Evolutionary conservation across 1,140 invertebrate genomes (phyloP).

Genomic region (Matsumurasca onukii): DNA sequence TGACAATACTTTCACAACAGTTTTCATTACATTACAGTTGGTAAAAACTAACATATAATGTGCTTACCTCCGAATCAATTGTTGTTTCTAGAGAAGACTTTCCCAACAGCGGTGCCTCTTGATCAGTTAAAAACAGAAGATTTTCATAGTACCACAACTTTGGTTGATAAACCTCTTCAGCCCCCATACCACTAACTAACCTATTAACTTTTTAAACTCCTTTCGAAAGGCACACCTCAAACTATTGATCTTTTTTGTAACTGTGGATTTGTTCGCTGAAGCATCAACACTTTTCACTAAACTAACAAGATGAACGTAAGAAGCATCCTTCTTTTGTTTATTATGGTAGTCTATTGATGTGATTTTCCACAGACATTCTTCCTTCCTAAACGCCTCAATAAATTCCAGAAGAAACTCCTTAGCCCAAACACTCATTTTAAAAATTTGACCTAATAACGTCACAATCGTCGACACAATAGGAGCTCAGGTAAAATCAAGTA

Average conservation of each 20-base stretch:
- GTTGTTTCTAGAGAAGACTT: neutral
- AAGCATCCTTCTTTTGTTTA: neutral
- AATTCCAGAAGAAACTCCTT: neutral
- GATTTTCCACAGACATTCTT: slow-evolving; percentile 5
- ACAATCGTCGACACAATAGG: neutral
- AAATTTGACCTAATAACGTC: neutral
- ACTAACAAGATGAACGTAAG: neutral
- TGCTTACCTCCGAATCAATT: neutral
- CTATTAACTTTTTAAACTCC: slow-evolving; percentile 6
- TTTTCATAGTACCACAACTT: slow-evolving; percentile 9
- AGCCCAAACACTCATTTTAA: neutral
- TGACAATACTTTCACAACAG: no score
- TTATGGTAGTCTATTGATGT: slow-evolving; percentile 1
- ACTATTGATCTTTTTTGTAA: slow-evolving; percentile 12
- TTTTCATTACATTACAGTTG: no score
- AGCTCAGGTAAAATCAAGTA: neutral
- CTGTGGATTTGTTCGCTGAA: neutral
- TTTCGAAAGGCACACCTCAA: slow-evolving; percentile 4
- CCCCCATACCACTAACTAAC: slow-evolving; percentile 10
- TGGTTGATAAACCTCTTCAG: neutral
- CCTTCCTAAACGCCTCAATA: neutral
- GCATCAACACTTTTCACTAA: neutral
- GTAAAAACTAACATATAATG: no score
- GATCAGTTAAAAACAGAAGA: neutral
- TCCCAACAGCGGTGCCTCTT: neutral